A percentile compares a stretch with the other conserved stretches of the same genome.
phyloP scores from a whole-genome alignment of 2,113 vertebrate genomes.

The human region DNA sequence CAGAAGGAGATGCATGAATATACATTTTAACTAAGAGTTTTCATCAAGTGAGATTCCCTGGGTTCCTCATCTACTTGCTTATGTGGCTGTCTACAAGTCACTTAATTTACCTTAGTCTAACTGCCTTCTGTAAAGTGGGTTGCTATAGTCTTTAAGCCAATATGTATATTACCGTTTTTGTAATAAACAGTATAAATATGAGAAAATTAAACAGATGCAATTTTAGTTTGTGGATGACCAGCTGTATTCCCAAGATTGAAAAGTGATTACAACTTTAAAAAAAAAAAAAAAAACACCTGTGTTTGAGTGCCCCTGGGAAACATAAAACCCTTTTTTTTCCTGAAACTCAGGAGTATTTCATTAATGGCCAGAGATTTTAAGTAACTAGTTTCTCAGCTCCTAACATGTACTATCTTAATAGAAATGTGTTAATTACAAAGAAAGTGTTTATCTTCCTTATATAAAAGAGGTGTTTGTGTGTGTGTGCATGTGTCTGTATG shows the following conservation, averaged over 20 bases:
- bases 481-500: not conserved
- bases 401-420: not conserved
- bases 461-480: not conserved
- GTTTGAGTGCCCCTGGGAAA: not conserved
- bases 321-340: not conserved
- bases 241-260: not conserved
- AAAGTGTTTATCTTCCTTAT: constrained; percentile 24
- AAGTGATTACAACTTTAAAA: not conserved
- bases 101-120: not conserved
- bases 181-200: not conserved
- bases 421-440: not conserved
- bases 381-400: constrained; percentile 29
- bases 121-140: not conserved
- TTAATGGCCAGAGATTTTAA: not conserved
- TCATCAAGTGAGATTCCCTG: not conserved
- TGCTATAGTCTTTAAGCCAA: not conserved
- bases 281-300: not conserved
- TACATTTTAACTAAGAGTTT: constrained; percentile 33
- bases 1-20: not conserved
- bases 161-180: not conserved
- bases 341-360: not conserved
- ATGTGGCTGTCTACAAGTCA: not conserved
- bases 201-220: not conserved
- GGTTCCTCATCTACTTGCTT: not conserved
- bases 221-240: not conserved